Evolutionary conservation across 2,113 vertebrate species (phyloP), one percentile per base, ranked within the genome.

Genomic region (Panthera leo): DNA sequence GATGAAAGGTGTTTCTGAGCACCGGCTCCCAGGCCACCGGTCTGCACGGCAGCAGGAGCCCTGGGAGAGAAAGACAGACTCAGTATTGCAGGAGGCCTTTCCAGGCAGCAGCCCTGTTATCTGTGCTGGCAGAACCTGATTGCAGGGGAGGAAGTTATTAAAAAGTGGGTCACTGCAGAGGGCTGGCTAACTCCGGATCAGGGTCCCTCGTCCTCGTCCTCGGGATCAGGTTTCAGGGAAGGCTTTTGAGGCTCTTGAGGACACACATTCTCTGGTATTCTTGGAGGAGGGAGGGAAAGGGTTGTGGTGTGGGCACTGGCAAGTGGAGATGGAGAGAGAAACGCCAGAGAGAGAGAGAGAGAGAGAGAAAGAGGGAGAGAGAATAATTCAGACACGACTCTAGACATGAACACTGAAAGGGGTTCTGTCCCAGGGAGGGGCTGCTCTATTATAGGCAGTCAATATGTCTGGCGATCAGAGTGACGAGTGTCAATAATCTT

Each of bases 121-220:
- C 95, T 82, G 48, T 68, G 91, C 45, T 1, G 5, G 29, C 51
- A 80, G 73, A 71, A 85, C 45, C 78, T 75, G 58, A 61, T 48
- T 5, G 0, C 87, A 55, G 45, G 23, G 53, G 53, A 96, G 86
- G 95, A 95, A 89, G 89, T 89, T 95, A 88, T 76, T 63, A 42
- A 92, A 76, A 92, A 65, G 68, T 63, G 34, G 84, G 90, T 96
- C 92, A 87, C 42, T 58, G 39, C 53, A 21, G n/a, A 48, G 84
- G 51, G 79, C 48, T 55, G 71, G 53, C 51, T 48, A n/a, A 36
- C 91, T 53, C 79, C 25, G 10, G 13, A 85, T 21, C 68, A 70
- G 68, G 70, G 55, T 85, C 70, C 67, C 79, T 83, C 15, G 61
- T 58, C 34, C 91, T 86, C 3, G 2, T 58, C 34, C 91, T 86